Percentiles rank a stretch among this genome's conserved stretches.
Evolutionary conservation across 2,888 invertebrate genomes (phyloP).

Genomic region (Epiblema foenella): DNA sequence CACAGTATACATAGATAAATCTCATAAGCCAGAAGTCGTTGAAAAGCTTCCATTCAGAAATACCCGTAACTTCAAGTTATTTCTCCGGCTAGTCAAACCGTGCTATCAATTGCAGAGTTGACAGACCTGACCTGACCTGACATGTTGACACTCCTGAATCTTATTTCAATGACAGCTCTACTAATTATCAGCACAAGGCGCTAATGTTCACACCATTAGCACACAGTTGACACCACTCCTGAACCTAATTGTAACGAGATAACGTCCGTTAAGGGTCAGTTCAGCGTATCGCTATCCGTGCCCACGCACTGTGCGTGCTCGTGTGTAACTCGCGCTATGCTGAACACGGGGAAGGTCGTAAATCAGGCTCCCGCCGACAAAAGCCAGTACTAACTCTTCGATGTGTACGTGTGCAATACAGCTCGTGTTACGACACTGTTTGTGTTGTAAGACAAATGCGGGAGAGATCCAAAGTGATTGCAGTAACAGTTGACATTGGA

Average conservation of each 20-base stretch:
- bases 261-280: background rate
- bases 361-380: conserved; percentile 1
- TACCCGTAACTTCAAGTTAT: background rate
- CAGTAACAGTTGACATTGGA: background rate
- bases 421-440: background rate
- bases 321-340: conserved; percentile 11
- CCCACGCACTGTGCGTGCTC: background rate
- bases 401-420: too few species aligned
- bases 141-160: too few species aligned
- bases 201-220: background rate
- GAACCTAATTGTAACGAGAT: background rate
- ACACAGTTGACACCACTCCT: background rate
- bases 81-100: background rate
- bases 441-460: conserved; percentile 14
- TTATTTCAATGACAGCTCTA: background rate
- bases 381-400: background rate
- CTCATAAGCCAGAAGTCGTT: too few species aligned
- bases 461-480: conserved; percentile 15
- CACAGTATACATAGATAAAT: too few species aligned
- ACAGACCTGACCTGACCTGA: too few species aligned
- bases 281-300: background rate
- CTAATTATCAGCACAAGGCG: background rate
- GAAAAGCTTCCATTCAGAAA: background rate
- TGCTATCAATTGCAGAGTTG: background rate
- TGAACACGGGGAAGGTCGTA: background rate